These are phyloP conservation scores for Tineola bisselliella DNA, from an alignment of 2,888 invertebrate species.

Conservation along the genomic window DNA sequence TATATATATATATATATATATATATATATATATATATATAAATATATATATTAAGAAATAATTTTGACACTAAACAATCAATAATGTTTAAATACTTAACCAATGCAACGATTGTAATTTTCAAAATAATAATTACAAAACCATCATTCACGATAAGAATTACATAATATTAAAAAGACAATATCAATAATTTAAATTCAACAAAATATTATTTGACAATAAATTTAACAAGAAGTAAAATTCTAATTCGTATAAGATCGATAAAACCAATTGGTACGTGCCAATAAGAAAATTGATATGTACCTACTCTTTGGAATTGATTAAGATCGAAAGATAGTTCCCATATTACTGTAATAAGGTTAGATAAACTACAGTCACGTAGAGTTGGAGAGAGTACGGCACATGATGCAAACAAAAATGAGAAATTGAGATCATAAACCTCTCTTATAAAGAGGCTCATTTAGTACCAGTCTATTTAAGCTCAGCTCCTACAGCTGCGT, in stretches of 20 bases:
- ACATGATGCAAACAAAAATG: slow-evolving; percentile 9
- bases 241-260: neutral
- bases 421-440: neutral
- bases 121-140: too few species aligned
- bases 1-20: too few species aligned
- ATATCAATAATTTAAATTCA: too few species aligned
- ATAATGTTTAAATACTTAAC: too few species aligned
- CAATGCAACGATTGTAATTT: too few species aligned
- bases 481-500: too few species aligned
- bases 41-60: too few species aligned
- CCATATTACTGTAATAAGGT: neutral
- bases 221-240: neutral
- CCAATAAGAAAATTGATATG: neutral
- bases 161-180: neutral
- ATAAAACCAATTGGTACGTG: neutral
- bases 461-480: too few species aligned
- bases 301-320: neutral
- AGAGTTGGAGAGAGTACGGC: neutral
- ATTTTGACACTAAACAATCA: too few species aligned
- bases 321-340: neutral
- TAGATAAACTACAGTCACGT: neutral
- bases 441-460: neutral
- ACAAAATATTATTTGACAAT: too few species aligned
- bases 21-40: too few species aligned
- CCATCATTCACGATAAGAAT: too few species aligned